Evolutionary conservation across 1,140 invertebrate species (phyloP).

Genomic region (Drosophila watanabei): DNA sequence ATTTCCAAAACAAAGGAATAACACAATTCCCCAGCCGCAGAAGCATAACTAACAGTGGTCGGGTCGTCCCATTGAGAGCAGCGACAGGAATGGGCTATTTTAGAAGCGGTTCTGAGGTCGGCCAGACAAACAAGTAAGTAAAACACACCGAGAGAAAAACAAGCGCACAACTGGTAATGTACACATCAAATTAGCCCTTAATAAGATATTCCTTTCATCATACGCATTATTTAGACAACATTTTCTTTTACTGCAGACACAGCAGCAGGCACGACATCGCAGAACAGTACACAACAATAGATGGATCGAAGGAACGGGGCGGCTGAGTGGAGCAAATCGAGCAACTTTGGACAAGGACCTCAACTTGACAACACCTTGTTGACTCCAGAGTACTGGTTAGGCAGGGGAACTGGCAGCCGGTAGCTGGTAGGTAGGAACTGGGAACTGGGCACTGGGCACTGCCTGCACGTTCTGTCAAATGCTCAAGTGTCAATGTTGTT

Average conservation of each 20-base stretch:
- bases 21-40: conserved; percentile 44
- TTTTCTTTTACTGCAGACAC: conserved; percentile 15
- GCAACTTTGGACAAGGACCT: conserved; percentile 48
- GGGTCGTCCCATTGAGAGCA: not conserved
- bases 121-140: conserved; percentile 26
- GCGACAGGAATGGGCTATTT: conserved; percentile 29
- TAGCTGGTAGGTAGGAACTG: conserved; percentile 1
- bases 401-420: conserved; percentile 14
- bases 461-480: conserved; percentile 73
- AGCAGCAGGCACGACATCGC: conserved; percentile 42
- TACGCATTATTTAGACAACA: not conserved
- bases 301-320: conserved; percentile 9
- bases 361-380: conserved; percentile 74
- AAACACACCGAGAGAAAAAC: conserved; percentile 4
- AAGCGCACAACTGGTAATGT: not conserved
- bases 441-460: conserved; percentile 10
- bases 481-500: conserved; percentile 82
- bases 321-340: conserved; percentile 38
- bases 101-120: conserved; percentile 45
- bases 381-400: conserved; percentile 55
- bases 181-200: too few relatives aligned
- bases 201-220: not conserved
- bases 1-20: conserved; percentile 58
- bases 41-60: conserved; percentile 33
- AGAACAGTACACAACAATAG: conserved; percentile 61